Conservation (phyloP, 2,888 invertebrate species). For the Nomada goodeniana region DNA sequence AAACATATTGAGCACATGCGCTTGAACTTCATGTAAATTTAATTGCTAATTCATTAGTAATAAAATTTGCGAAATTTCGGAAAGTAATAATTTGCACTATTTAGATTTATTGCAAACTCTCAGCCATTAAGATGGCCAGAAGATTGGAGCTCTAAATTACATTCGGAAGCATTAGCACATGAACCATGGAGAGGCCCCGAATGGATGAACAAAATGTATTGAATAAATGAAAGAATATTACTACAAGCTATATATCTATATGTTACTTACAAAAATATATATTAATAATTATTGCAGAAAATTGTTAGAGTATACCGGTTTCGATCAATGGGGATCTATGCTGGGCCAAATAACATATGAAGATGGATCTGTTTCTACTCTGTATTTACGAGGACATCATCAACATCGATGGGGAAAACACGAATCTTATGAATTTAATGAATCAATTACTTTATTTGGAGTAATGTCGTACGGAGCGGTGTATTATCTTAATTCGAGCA, state of each 20-base stretch:
- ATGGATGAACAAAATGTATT: slow-evolving; percentile 87
- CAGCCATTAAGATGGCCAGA: slow-evolving; percentile 85
- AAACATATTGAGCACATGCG: slow-evolving; percentile 83
- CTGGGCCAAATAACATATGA: slow-evolving; percentile 86
- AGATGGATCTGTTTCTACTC: slow-evolving; percentile 79
- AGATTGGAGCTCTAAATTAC: slow-evolving; percentile 86
- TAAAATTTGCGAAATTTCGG: neutral
- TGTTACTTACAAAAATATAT: neutral
- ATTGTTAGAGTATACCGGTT: slow-evolving; percentile 85
- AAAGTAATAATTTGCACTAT: slow-evolving; percentile 58
- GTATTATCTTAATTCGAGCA: slow-evolving; percentile 86
- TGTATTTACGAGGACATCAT: slow-evolving; percentile 86
- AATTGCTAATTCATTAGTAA: neutral
- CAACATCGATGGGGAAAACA: slow-evolving; percentile 84
- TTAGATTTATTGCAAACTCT: slow-evolving; percentile 86
- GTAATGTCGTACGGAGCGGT: slow-evolving; percentile 86
- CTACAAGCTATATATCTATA: neutral
- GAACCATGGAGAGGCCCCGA: slow-evolving; percentile 87
- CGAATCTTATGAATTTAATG: slow-evolving; percentile 76
- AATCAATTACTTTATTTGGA: slow-evolving; percentile 82
- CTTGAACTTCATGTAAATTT: slow-evolving; percentile 87
- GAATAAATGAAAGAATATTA: slow-evolving; percentile 9
- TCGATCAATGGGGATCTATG: slow-evolving; percentile 88
- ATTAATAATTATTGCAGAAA: slow-evolving; percentile 75
- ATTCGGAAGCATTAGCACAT: slow-evolving; percentile 86